Evolutionary conservation across 2,113 vertebrate species (phyloP).

Genomic region (Bagarius yarrelli): DNA sequence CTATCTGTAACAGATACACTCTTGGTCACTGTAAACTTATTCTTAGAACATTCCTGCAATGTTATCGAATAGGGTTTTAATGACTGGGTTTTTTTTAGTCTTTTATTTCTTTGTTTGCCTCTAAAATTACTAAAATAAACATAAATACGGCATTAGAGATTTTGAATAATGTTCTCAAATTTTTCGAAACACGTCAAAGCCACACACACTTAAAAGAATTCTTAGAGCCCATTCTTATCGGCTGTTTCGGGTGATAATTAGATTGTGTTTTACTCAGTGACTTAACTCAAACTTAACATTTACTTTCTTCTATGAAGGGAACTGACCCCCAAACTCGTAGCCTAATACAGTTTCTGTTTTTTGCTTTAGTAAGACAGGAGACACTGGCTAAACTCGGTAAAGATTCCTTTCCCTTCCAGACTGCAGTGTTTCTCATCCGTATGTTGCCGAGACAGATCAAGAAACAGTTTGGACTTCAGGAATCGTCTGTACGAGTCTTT

Average conservation of each 20-base stretch:
- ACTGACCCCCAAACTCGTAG: neutral
- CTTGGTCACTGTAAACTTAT: conserved; percentile 25
- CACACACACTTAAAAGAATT: neutral
- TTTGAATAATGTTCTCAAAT: neutral
- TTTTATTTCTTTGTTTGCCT: neutral
- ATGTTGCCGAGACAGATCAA: conserved; percentile 54
- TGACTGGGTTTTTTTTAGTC: neutral
- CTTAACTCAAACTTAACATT: conserved; percentile 16
- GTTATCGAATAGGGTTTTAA: neutral
- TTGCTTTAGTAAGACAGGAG: conserved; percentile 49
- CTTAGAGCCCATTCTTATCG: conserved; percentile 5
- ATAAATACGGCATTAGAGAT: neutral
- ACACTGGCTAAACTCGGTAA: conserved; percentile 33
- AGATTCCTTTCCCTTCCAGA: conserved; percentile 45
- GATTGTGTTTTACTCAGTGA: neutral
- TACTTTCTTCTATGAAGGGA: neutral
- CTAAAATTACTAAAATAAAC: neutral
- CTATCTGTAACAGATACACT: conserved; percentile 52
- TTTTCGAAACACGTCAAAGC: conserved; percentile 11
- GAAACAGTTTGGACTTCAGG: conserved; percentile 67
- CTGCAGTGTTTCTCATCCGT: conserved; percentile 3
- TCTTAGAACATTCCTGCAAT: too few relatives aligned
- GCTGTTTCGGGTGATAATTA: neutral
- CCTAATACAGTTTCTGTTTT: neutral
- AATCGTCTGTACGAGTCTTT: conserved; percentile 78